Base-by-base conservation (phyloP, 2,797 vertebrate species). In the Xerus rutilus region DNA sequence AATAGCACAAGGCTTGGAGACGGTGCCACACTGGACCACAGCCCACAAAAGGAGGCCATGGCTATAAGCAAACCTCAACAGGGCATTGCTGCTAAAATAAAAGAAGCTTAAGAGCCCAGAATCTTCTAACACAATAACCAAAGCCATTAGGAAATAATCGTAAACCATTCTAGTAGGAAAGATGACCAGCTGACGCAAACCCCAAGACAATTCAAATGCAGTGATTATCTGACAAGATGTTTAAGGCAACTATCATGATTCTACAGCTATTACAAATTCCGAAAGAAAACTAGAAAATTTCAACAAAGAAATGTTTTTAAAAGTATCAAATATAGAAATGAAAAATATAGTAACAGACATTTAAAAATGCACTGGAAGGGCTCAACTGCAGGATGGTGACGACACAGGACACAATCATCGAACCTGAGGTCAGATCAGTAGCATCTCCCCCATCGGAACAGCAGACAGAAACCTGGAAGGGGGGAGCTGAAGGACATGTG, bases 181-280 rank as follows among this genome's bases (percentile, higher is more conserved):
- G 67, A 67, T 0, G 4, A 67, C 1, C 54, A 30, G 20, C 7
- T 7, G 45, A 17, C 39, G 57, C 28, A 83, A 21, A 15, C 23
- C 47, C 67, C 52, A 49, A n/a, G 2, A n/a, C 0, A 3, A 43
- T 49, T n/a, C 30, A 49, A 17, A n/a, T 7, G 14, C 0, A 65
- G 52, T 47, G 45, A 32, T 12, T 9, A 52, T 17, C n/a, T 18
- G 7, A 65, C 30, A 10, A 62, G 11, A 21, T 8, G 52, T n/a
- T 74, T 12, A 81, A 52, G 64, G 4, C 30, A 25, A 5, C 54
- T 39, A 3, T 78, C 47, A 39, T 25, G 54, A 65, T 1, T 57
- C 25, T 11, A 52, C 23, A 59, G 64, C 59, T 64, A 52, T 21
- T n/a, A 92, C 11, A 54, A 65, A 89, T 45, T 52, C 45, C 86